A percentile compares a stretch with the other conserved stretches of the same genome.
Evolutionary conservation across 2,113 vertebrate species (phyloP).

Genomic region (Marmota monax): DNA sequence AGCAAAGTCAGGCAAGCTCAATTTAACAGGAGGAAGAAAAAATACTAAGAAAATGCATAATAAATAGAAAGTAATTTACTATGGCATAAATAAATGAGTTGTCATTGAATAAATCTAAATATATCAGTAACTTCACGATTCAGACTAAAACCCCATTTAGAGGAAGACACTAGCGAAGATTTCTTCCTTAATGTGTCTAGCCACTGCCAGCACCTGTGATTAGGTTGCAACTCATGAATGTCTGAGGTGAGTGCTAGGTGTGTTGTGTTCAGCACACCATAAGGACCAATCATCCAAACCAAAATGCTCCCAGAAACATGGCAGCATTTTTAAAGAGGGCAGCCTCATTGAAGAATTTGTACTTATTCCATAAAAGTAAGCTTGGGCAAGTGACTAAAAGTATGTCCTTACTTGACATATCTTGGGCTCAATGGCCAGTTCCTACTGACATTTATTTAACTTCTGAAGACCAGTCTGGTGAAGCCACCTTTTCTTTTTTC

Average conservation of each 20-base stretch:
- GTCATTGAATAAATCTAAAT: too few species aligned
- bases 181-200: not conserved
- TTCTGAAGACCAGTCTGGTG: constrained; percentile 81
- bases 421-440: constrained; percentile 89
- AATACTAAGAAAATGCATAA: too few species aligned
- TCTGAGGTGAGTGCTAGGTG: constrained; percentile 85
- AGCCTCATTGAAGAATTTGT: constrained; percentile 92
- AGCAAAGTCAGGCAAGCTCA: too few species aligned
- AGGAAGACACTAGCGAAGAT: constrained; percentile 88
- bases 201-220: constrained; percentile 86
- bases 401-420: constrained; percentile 85
- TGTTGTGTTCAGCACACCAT: constrained; percentile 90
- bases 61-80: too few species aligned
- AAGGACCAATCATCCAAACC: constrained; percentile 90
- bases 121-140: too few species aligned
- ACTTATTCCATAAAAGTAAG: constrained; percentile 91
- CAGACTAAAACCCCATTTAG: constrained; percentile 53
- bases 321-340: constrained; percentile 87
- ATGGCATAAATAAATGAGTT: too few species aligned
- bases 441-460: constrained; percentile 89
- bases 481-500: constrained; percentile 87
- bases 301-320: constrained; percentile 91
- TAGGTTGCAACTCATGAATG: constrained; percentile 94
- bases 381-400: constrained; percentile 90
- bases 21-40: too few species aligned